These are phyloP conservation scores for Ephydatia muelleri DNA, from an alignment of 37 sponge, comb jelly and placozoan species.

Conservation along the genomic window DNA sequence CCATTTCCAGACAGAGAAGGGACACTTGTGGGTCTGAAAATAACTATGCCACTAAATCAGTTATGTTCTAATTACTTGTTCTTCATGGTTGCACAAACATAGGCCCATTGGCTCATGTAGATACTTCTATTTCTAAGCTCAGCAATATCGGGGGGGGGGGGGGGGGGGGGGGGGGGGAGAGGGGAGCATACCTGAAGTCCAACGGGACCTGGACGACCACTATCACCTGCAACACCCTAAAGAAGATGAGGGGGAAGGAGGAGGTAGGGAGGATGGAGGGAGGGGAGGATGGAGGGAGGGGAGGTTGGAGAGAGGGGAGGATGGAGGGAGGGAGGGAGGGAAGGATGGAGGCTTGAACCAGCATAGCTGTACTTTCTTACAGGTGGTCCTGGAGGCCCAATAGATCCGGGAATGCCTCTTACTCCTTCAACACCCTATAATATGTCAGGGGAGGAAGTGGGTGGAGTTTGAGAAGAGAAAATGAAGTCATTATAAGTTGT, in stretches of 20 bases:
- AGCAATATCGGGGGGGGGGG: too few relatives aligned
- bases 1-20: too few relatives aligned
- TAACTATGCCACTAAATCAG: too few relatives aligned
- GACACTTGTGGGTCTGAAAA: too few relatives aligned
- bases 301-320: background rate
- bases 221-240: too few relatives aligned
- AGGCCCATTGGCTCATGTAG: too few relatives aligned
- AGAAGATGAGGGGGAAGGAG: background rate
- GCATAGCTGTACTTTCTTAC: background rate
- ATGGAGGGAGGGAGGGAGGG: background rate
- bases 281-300: background rate
- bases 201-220: too few relatives aligned
- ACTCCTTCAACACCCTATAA: background rate
- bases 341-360: background rate
- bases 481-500: too few relatives aligned
- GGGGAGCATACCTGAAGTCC: too few relatives aligned
- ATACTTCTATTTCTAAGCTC: too few relatives aligned
- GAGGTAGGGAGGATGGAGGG: background rate
- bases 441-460: background rate
- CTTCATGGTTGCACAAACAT: too few relatives aligned
- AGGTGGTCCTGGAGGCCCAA: conserved; percentile 1
- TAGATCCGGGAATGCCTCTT: background rate
- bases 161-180: background rate
- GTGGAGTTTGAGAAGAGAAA: background rate
- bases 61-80: too few relatives aligned